Base-by-base conservation (phyloP, 2,113 vertebrate species). In the Collichthys lucidus region DNA sequence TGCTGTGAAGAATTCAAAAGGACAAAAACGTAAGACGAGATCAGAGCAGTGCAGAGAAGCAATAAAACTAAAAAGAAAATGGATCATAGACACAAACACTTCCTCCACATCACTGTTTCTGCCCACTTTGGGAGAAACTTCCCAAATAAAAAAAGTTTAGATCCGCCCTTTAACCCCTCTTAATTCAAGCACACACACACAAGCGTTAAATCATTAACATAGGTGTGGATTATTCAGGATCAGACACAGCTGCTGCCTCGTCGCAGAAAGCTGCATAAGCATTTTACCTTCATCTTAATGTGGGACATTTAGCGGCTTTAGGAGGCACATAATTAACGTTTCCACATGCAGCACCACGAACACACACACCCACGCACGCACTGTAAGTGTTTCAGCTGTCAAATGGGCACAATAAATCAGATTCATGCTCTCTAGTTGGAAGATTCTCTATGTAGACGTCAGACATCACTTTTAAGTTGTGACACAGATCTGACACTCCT, bases 61-160 rank as follows among this genome's bases (percentile, higher is more conserved):
- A 10, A 65, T 35, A n/a, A 46, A 69, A 71, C 10, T 52, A 22
- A 44, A 66, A 29, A 64, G 1, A 74, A 60, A 82, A 64, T 62
- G 26, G 47, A 40, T 65, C 65, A 79, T 47, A 52, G 40, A 24
- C 22, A 46, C 10, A 50, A 47, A n/a, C 1, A 20, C n/a, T 10
- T 35, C 22, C 19, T 66, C 20, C 11, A 47, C 26, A 12, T 47
- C 11, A n/a, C 4, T 7, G 50, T 42, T 31, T 56, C 22, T 5
- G 8, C 50, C 1, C 46, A 67, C 6, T 15, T 0, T 26, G 26
- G 26, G 0, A 16, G 5, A 68, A 44, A 44, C 5, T 2, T 26
- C 4, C 10, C 52, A 24, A 24, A 42, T 17, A 46, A 24, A 26
- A n/a, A n/a, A 46, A 46, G 20, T n/a, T 64, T 46, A 69, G 29